Evolutionary conservation across 1,140 invertebrate genomes (phyloP).

Genomic region (Mizuhopecten yessoensis): DNA sequence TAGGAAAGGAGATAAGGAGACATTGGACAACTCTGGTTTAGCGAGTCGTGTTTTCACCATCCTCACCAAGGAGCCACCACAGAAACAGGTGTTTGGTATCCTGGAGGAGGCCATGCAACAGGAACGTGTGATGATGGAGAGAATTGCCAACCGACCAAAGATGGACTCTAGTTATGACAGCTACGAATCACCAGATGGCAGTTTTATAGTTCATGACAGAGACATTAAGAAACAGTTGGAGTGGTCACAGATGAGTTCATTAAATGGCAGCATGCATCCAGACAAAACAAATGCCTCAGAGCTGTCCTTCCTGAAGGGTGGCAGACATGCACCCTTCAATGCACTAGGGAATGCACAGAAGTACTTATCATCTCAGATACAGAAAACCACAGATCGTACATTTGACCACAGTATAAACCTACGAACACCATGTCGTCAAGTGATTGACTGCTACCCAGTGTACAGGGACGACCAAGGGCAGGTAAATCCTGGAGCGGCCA

Average conservation of each 20-base stretch:
- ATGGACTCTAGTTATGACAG: conserved; percentile 70
- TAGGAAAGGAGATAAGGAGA: conserved; percentile 41
- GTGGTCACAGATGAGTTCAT: conserved; percentile 73
- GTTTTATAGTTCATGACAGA: conserved; percentile 65
- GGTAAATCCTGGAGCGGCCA: conserved; percentile 6
- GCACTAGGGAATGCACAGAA: conserved; percentile 73
- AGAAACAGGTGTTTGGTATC: conserved; percentile 74
- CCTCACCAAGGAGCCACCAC: conserved; percentile 69
- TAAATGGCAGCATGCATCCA: conserved; percentile 53
- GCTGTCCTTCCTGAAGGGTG: conserved; percentile 54
- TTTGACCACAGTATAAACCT: conserved; percentile 77
- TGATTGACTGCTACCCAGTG: conserved; percentile 75
- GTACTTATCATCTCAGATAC: conserved; percentile 75
- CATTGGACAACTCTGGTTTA: conserved; percentile 64
- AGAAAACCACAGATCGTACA: conserved; percentile 73
- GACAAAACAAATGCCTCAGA: conserved; percentile 61
- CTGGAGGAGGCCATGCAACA: conserved; percentile 71
- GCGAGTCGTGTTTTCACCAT: conserved; percentile 74
- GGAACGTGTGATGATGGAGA: conserved; percentile 69
- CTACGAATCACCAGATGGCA: conserved; percentile 60
- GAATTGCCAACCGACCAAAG: conserved; percentile 60
- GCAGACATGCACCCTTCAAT: conserved; percentile 63
- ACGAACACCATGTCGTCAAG: conserved; percentile 68
- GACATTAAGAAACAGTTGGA: conserved; percentile 74
- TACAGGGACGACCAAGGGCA: conserved; percentile 64